A percentile compares a stretch with the other conserved stretches of the same genome.
These are phyloP conservation scores for Tragelaphus buxtoni DNA, from an alignment of 2,113 vertebrate species.

Conservation along the genomic window DNA sequence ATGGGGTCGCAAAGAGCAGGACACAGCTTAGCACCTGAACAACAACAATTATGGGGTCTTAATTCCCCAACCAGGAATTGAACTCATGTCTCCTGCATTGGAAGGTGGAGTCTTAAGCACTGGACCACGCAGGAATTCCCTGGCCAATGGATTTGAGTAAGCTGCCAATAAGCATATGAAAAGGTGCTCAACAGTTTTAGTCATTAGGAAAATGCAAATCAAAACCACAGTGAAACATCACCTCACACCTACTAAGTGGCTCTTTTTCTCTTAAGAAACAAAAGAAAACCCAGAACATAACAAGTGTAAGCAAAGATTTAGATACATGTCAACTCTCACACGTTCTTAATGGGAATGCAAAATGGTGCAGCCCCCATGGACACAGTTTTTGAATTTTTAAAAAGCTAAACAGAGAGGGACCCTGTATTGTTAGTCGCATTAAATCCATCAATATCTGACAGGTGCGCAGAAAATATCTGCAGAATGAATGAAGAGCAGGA, in stretches of 20 bases:
- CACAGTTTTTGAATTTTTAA: background rate
- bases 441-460: background rate
- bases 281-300: background rate
- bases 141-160: background rate
- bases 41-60: background rate
- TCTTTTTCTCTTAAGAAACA: background rate
- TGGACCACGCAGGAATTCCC: background rate
- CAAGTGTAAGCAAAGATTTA: background rate
- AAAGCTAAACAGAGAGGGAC: background rate
- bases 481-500: background rate
- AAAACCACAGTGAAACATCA: background rate
- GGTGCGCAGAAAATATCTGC: background rate
- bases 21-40: background rate
- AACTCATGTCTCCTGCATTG: background rate
- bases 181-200: background rate
- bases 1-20: background rate
- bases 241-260: background rate
- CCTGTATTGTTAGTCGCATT: fast-evolving
- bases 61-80: background rate
- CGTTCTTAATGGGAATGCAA: background rate
- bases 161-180: background rate
- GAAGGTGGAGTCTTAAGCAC: background rate
- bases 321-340: background rate
- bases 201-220: background rate
- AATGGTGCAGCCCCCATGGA: background rate